Base-by-base conservation (phyloP, 2,113 vertebrate species). In the Loxodonta africana region DNA sequence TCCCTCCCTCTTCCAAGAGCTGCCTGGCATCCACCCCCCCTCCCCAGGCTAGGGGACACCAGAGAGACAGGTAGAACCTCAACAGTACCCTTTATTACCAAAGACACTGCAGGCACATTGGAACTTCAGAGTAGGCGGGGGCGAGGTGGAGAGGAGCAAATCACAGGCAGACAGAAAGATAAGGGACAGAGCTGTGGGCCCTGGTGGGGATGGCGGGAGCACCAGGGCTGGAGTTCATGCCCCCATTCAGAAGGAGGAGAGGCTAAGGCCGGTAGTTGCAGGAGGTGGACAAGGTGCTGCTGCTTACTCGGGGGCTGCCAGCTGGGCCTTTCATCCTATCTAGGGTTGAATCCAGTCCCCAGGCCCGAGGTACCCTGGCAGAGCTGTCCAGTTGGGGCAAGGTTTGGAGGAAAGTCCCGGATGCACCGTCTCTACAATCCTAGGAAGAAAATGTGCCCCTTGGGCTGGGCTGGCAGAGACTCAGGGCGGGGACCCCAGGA, bases 51-150 rank as follows among this genome's bases (percentile, higher is more conserved):
- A 33, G 71, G 48, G 3, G 15, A 89, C 14, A n/a, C 41, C 46
- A 83, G 46, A 51, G 46, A n/a, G 48, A 67, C 12, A 23, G 46
- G 53, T 17, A 41, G 23, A 60, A 12, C 37, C n/a, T 71, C 48
- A 14, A 5, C 8, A 37, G 7, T 8, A 41, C 12, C 9, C 0
- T 97, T 98, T 97, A 97, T 97, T 95, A 23, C 0, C 18, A 11
- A 62, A 65, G 60, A 67, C 48, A 25, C 9, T 1, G 3, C 4
- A 25, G 48, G 48, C 71, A 10, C 18, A 1, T 25, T 33, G 15
- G 67, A 20, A 86, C 44, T 37, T 17, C 11, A 2, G 26, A 30
- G 51, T 57, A 25, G 63, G 46, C 12, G 73, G 63, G 77, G 15
- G 41, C 15, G 23, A n/a, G 71, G n/a, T 12, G 28, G 82, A 14